Evolutionary conservation across 2,113 vertebrate genomes (phyloP).

Genomic region (Heliornis fulica): DNA sequence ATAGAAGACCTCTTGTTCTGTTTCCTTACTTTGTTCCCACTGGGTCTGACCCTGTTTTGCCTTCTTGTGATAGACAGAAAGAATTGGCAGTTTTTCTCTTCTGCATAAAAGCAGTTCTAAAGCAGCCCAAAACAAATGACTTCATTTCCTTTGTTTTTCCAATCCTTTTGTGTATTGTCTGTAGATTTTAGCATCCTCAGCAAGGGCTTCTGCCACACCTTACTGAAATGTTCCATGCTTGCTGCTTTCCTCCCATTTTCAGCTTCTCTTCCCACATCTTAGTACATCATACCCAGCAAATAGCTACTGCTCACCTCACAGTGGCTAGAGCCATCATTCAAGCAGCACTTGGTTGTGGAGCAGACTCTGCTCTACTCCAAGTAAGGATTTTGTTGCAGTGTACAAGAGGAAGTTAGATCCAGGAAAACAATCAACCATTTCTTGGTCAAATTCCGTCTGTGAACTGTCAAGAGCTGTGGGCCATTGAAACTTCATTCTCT

Average conservation of each 20-base stretch:
- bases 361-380: not conserved
- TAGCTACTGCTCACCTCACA: not conserved
- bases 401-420: not conserved
- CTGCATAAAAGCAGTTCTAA: not conserved
- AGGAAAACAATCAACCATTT: not conserved
- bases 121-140: not conserved
- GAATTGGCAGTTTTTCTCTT: not conserved
- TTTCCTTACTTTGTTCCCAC: not conserved
- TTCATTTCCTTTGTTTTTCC: not conserved
- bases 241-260: not conserved
- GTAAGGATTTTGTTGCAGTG: not conserved
- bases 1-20: not conserved
- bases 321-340: not conserved
- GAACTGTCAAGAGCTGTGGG: not conserved
- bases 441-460: not conserved
- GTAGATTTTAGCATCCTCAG: not conserved
- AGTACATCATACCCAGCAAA: not conserved
- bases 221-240: not conserved
- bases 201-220: not conserved
- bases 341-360: not conserved
- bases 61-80: not conserved
- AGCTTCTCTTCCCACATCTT: not conserved
- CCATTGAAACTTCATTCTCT: not conserved
- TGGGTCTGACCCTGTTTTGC: not conserved
- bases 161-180: not conserved